A percentile compares a stretch with the other conserved stretches of the same genome.
Conservation (phyloP, 1,140 invertebrate genomes). For the Zaprionus taronus region DNA sequence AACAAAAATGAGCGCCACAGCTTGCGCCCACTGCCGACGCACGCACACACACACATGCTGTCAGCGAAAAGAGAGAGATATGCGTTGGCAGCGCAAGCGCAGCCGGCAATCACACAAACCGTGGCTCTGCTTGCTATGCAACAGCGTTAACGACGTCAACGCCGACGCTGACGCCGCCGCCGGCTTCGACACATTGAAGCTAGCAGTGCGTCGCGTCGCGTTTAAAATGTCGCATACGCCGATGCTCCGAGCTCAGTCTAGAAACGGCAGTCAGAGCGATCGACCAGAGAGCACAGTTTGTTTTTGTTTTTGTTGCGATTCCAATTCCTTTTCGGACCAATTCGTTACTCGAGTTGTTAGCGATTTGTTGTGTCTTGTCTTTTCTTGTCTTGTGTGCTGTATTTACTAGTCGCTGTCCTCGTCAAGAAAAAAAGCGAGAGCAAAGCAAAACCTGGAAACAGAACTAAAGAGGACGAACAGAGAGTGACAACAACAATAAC, state of each 20-base stretch:
- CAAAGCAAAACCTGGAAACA: background rate
- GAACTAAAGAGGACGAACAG: background rate
- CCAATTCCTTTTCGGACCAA: background rate
- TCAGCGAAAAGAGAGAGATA: background rate
- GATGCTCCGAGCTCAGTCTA: slow-evolving; percentile 67
- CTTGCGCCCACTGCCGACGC: slow-evolving; percentile 3
- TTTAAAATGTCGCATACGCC: slow-evolving; percentile 70
- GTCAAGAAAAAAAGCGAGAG: background rate
- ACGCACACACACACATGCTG: background rate
- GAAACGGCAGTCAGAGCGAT: slow-evolving; percentile 59
- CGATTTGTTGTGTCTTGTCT: no score
- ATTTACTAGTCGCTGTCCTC: background rate
- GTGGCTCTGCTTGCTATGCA: slow-evolving; percentile 1
- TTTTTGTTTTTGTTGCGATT: background rate
- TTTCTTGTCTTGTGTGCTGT: background rate
- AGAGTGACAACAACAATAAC: slow-evolving; percentile 8
- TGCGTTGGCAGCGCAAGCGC: slow-evolving; percentile 29
- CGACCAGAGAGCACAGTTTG: slow-evolving; percentile 11
- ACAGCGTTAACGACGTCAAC: slow-evolving; percentile 6
- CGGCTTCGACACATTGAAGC: background rate
- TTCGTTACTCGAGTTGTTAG: background rate
- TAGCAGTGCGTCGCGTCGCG: slow-evolving; percentile 37
- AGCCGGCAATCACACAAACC: slow-evolving; percentile 3
- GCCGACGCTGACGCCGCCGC: background rate
- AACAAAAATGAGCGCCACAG: background rate